Evolutionary conservation across 2,888 invertebrate genomes (phyloP).

Genomic region (Drosophila neonasuta): DNA sequence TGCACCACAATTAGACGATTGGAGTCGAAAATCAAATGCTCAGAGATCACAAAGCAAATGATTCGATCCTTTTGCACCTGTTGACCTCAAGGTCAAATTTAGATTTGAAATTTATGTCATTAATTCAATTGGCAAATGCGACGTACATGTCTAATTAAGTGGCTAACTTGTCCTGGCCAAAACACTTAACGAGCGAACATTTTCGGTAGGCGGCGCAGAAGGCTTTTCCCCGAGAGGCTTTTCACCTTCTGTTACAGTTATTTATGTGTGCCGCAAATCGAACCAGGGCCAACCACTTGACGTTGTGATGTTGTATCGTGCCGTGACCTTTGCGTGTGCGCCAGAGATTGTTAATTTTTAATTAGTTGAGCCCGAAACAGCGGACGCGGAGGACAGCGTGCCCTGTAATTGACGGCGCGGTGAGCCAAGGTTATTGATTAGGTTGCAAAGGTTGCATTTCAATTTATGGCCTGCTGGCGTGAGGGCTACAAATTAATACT

Average conservation of each 20-base stretch:
- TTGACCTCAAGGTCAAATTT: conserved; percentile 57
- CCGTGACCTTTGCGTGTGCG: conserved; percentile 73
- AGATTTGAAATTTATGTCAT: conserved; percentile 25
- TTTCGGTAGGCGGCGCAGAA: conserved; percentile 4
- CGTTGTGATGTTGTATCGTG: conserved; percentile 5
- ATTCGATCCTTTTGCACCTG: conserved; percentile 15
- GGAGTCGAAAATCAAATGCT: conserved; percentile 20
- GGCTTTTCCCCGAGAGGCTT: background rate
- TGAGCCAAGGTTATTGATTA: conserved; percentile 62
- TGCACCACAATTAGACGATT: conserved; percentile 57
- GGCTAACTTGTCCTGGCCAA: conserved; percentile 10
- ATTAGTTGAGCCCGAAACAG: conserved; percentile 53
- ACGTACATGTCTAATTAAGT: conserved; percentile 51
- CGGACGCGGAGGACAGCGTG: conserved; percentile 16
- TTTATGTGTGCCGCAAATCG: conserved; percentile 62
- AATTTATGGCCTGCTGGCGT: conserved; percentile 63
- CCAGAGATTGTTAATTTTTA: conserved; percentile 73
- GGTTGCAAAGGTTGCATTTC: conserved; percentile 69
- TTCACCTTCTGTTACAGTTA: conserved; percentile 29
- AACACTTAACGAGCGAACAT: background rate
- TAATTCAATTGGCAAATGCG: conserved; percentile 51
- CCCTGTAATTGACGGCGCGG: conserved; percentile 41
- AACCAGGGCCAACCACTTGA: conserved; percentile 32
- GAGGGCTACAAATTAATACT: conserved; percentile 33
- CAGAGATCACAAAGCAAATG: conserved; percentile 3